Percentiles rank a stretch among this genome's conserved stretches.
Evolutionary conservation across 1,140 invertebrate species (phyloP).

Genomic region (Apis mellifera): Amel_HAv3.1 CM009936.2:1697501-1698000

Average conservation of each 20-base stretch:
- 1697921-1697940: no score
- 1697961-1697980: no score
- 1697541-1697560: conserved; percentile 31
- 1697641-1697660: not conserved
- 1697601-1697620: conserved; percentile 32
- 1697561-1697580: conserved; percentile 52
- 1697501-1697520: conserved; percentile 68
- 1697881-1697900: no score
- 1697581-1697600: conserved; percentile 23
- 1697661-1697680: conserved; percentile 23
- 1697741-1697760: not conserved
- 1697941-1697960: no score
- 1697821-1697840: not conserved
- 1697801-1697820: not conserved
- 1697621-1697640: conserved; percentile 9
- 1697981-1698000: no score
- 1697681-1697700: not conserved
- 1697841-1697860: no score
- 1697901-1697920: no score
- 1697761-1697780: not conserved
- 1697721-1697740: not conserved
- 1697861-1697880: no score
- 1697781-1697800: not conserved
- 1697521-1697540: conserved; percentile 66
- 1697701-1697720: not conserved